These are phyloP conservation scores for Lapara coniferarum DNA, from an alignment of 2,888 invertebrate species.

Conservation along the genomic window DNA sequence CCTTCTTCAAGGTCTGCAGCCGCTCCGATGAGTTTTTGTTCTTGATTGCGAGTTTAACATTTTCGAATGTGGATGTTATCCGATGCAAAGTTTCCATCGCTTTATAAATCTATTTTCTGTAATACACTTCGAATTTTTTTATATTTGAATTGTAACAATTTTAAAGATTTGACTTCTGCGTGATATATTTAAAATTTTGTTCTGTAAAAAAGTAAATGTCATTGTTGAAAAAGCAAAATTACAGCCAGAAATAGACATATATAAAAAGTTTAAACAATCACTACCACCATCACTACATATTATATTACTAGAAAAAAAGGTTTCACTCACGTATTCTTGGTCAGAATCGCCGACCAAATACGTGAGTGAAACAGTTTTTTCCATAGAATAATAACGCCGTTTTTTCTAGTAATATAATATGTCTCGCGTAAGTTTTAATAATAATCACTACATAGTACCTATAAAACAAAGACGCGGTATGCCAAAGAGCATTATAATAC, in stretches of 20 bases:
- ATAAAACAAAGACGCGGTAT: no score
- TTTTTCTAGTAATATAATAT: no score
- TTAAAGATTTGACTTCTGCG: not conserved
- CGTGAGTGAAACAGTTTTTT: no score
- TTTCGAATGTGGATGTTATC: conserved; percentile 65
- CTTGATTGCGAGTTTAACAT: conserved; percentile 60
- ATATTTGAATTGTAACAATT: conserved; percentile 14
- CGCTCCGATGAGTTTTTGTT: conserved; percentile 62
- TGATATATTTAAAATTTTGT: conserved; percentile 17
- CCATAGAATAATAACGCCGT: no score
- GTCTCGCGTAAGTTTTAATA: no score
- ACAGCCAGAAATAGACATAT: not conserved
- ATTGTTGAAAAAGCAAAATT: not conserved
- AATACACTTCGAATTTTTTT: conserved; percentile 41
- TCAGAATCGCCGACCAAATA: no score
- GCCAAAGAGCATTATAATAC: no score
- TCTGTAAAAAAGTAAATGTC: not conserved
- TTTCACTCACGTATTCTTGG: no score
- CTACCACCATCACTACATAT: no score
- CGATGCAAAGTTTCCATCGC: conserved; percentile 65
- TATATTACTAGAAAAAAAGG: no score
- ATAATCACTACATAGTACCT: no score
- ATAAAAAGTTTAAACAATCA: not conserved
- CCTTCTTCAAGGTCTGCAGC: conserved; percentile 60
- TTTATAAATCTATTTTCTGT: conserved; percentile 19